These are phyloP conservation scores for Vidua macroura DNA, from an alignment of 2,113 vertebrate genomes.

Conservation along the genomic window DNA sequence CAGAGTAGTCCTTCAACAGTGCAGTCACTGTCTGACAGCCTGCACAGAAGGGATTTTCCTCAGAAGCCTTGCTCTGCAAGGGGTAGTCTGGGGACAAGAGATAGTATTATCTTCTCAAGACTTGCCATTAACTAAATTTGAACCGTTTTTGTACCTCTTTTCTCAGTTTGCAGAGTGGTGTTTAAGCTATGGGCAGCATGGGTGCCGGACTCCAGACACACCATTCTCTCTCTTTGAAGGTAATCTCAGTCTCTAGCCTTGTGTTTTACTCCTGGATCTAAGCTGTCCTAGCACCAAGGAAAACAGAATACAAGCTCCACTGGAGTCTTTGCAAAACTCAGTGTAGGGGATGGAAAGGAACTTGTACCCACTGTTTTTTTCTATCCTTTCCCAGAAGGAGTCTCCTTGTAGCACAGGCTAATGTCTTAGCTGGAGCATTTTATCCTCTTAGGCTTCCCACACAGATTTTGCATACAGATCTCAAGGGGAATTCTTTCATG, in stretches of 20 bases:
- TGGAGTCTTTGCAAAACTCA: not conserved
- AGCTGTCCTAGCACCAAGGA: not conserved
- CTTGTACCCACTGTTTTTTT: not conserved
- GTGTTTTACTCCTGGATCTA: not conserved
- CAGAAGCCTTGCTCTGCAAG: not conserved
- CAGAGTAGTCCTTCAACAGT: not conserved
- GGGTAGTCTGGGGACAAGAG: not conserved
- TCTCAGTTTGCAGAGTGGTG: conserved; percentile 97
- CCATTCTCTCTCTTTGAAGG: conserved; percentile 99
- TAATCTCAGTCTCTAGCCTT: conserved; percentile 61
- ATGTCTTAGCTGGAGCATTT: not conserved
- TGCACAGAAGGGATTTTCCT: not conserved
- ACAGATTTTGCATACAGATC: not conserved
- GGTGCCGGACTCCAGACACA: conserved; percentile 91
- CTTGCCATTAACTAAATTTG: not conserved
- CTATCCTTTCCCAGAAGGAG: not conserved
- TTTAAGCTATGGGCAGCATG: conserved; percentile 92
- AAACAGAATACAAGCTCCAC: fast-evolving
- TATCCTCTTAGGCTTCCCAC: not conserved
- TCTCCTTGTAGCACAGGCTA: not conserved
- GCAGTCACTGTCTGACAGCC: not conserved
- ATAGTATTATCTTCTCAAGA: not conserved
- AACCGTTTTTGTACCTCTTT: not conserved
- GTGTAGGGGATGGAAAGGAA: not conserved
- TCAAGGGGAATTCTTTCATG: not conserved